These are phyloP conservation scores for Tragelaphus strepsiceros DNA, from an alignment of 2,113 vertebrate genomes.

Conservation along the genomic window DNA sequence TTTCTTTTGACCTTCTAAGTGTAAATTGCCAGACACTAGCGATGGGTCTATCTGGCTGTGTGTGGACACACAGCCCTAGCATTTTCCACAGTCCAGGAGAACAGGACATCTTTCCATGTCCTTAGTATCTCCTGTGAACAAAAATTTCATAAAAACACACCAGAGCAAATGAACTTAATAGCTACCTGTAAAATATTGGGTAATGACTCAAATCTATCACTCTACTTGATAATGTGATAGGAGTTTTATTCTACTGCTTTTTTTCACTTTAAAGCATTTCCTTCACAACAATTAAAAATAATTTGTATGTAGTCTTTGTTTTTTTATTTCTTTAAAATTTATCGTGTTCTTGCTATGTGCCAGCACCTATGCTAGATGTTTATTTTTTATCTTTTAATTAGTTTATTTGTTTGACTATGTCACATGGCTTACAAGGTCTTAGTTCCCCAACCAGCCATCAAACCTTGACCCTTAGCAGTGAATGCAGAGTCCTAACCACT, in stretches of 20 bases:
- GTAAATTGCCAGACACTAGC: background rate
- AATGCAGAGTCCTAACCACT: background rate
- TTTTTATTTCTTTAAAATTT: background rate
- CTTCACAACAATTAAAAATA: background rate
- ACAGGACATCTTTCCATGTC: background rate
- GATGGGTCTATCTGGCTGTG: background rate
- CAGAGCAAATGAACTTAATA: background rate
- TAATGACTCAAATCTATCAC: background rate
- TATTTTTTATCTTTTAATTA: background rate
- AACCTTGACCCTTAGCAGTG: background rate
- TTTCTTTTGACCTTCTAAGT: background rate
- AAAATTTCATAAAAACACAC: background rate
- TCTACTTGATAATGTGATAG: background rate
- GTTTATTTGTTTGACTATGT: background rate
- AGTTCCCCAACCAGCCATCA: background rate
- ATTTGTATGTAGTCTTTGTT: background rate
- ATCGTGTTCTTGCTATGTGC: background rate
- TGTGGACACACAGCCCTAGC: background rate
- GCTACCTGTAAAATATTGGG: background rate
- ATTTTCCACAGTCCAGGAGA: background rate
- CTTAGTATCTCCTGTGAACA: background rate
- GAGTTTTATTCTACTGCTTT: background rate
- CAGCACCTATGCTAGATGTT: background rate
- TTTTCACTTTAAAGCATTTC: conserved; percentile 26
- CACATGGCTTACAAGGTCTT: background rate